A percentile compares a stretch with the other conserved stretches of the same genome.
Evolutionary conservation across 2,797 vertebrate genomes (phyloP).

Genomic region (Leuciscus waleckii): DNA sequence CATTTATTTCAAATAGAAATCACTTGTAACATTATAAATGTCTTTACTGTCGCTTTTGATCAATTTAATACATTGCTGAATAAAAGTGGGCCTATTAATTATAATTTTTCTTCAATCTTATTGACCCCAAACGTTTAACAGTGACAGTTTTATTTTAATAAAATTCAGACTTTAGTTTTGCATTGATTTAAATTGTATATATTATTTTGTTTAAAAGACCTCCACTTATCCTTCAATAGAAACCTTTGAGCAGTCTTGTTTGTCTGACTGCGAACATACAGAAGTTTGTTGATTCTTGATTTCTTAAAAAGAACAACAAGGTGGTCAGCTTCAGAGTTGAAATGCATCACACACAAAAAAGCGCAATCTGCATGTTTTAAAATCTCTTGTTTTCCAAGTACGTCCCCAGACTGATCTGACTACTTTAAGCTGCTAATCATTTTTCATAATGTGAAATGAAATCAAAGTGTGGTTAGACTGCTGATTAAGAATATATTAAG

Average conservation of each 20-base stretch:
- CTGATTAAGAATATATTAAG: conserved; percentile 60
- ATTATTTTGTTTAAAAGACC: not conserved
- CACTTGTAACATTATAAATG: not conserved
- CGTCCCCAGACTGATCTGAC: conserved; percentile 46
- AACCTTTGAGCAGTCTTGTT: not conserved
- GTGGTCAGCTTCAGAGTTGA: not conserved
- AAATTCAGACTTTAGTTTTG: not conserved
- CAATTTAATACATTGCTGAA: not conserved
- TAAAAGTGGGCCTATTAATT: too few species aligned
- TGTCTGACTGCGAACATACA: conserved; percentile 8
- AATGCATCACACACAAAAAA: not conserved
- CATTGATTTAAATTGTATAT: not conserved
- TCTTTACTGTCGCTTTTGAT: not conserved
- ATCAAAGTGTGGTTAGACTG: conserved; percentile 45
- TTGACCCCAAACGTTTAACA: not conserved
- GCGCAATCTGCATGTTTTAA: conserved; percentile 54
- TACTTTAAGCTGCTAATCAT: conserved; percentile 34
- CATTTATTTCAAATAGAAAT: not conserved
- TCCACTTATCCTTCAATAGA: not conserved
- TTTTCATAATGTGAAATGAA: conserved; percentile 37
- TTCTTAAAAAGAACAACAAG: not conserved
- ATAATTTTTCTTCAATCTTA: too few species aligned
- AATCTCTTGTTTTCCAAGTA: conserved; percentile 27
- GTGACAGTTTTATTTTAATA: too few species aligned
- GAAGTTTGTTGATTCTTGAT: not conserved